Evolutionary conservation across 2,888 invertebrate species (phyloP).

Genomic region (Crossocerus cetratus): DNA sequence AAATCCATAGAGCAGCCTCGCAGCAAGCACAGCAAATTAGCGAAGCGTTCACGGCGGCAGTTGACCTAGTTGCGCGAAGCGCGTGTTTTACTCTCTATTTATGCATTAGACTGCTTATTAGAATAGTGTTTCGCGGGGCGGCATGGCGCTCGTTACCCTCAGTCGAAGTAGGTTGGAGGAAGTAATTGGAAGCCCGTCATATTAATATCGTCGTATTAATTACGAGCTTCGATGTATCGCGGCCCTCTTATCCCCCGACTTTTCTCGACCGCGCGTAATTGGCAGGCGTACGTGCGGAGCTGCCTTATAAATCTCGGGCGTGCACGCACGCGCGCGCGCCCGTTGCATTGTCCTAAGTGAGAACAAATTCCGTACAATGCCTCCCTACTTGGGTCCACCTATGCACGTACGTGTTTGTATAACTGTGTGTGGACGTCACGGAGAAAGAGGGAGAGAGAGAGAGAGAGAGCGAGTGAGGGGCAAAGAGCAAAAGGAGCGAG

Average conservation of each 20-base stretch:
- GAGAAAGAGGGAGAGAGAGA: constrained; percentile 33
- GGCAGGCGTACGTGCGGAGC: background rate
- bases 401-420: background rate
- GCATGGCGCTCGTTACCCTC: background rate
- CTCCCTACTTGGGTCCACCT: constrained; percentile 18
- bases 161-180: constrained; percentile 1
- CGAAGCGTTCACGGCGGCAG: background rate
- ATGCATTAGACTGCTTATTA: constrained; percentile 2
- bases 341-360: constrained; percentile 1
- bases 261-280: constrained; percentile 2
- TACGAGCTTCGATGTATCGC: background rate
- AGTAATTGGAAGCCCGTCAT: constrained; percentile 2
- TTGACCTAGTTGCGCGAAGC: background rate
- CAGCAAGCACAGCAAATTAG: background rate
- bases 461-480: constrained; percentile 36
- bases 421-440: background rate
- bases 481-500: constrained; percentile 40
- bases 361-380: constrained; percentile 29
- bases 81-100: background rate
- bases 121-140: background rate
- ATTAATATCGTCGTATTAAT: constrained; percentile 2
- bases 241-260: background rate
- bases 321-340: background rate
- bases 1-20: too few species aligned
- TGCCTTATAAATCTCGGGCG: background rate